Base-by-base conservation (phyloP, 2,888 invertebrate species). In the Neoascia interrupta region DNA sequence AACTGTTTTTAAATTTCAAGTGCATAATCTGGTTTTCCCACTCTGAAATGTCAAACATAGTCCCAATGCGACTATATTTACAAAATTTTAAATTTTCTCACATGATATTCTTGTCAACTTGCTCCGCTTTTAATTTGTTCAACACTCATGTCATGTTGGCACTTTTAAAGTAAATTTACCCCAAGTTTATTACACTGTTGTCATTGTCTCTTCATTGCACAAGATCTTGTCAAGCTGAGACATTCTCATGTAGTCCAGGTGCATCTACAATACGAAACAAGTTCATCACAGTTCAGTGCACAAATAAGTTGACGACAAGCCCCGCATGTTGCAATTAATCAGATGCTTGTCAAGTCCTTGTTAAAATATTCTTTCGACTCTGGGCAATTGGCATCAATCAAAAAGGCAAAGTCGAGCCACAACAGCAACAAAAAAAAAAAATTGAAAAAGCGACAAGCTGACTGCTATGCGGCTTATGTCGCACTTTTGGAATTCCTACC, bases 251-350 rank as follows among this genome's bases (percentile, higher is more conserved):
- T 34, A 26, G 31, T n/a, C 41, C 49, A 43, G 41, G 23, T 37
- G 64, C 19, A 58, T 26, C 28, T 16, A 49, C 1, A 8, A n/a
- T 36, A 23, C 2, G 6, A 15, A 53, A 58, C 74, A 63, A 69
- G 70, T 75, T 75, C 70, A 70, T 51, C 69, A 45, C n/a, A 63
- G 63, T 75, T 63, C 47, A 69, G 28, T 54, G 54, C 54, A 28
- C 21, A 53, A 16, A 45, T 13, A n/a, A 11, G 21, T 69, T 75
- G 63, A 70, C n/a, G n/a, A n/a, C 61, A 69, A 70, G 41, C 31
- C 56, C 26, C n/a, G n/a, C 56, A 63, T 75, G 75, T 75, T 63
- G 36, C 75, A 75, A 75, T 75, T 75, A 70, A 69, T 70, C 75
- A 63, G 23, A 49, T 16, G 60, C 61, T 75, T 75, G 69, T 75